These are phyloP conservation scores for Drosophila yooni DNA, from an alignment of 2,888 invertebrate species.

Conservation along the genomic window DNA sequence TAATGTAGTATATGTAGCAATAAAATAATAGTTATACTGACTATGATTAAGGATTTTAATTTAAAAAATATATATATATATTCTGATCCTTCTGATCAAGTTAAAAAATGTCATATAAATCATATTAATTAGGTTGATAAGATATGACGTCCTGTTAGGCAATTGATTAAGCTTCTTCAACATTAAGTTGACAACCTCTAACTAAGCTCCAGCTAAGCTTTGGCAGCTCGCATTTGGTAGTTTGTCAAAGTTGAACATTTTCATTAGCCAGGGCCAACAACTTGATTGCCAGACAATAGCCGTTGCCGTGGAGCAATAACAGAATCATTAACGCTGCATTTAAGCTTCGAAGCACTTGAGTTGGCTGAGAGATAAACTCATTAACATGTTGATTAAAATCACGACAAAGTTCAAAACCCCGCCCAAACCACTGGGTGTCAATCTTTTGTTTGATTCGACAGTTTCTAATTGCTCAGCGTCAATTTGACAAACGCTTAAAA, in stretches of 20 bases:
- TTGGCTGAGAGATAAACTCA: conserved; percentile 62
- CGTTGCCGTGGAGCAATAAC: conserved; percentile 39
- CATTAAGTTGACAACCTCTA: not conserved
- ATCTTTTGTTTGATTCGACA: conserved; percentile 71
- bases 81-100: not conserved
- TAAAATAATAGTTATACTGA: not conserved
- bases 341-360: conserved; percentile 41
- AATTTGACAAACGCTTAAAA: conserved; percentile 67
- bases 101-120: not conserved
- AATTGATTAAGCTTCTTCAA: not conserved
- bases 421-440: conserved; percentile 9
- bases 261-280: conserved; percentile 36
- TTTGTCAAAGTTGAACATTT: conserved; percentile 16
- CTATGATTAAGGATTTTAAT: not conserved
- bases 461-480: conserved; percentile 71
- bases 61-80: no score
- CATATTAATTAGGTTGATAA: not conserved
- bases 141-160: not conserved
- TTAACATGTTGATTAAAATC: conserved; percentile 70
- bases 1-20: not conserved
- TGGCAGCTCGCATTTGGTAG: not conserved
- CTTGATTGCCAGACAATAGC: conserved; percentile 34
- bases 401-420: conserved; percentile 48
- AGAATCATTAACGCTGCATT: conserved; percentile 52
- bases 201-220: not conserved